Evolutionary conservation across 2,888 invertebrate species (phyloP).

Genomic region (Leuctra nigra): DNA sequence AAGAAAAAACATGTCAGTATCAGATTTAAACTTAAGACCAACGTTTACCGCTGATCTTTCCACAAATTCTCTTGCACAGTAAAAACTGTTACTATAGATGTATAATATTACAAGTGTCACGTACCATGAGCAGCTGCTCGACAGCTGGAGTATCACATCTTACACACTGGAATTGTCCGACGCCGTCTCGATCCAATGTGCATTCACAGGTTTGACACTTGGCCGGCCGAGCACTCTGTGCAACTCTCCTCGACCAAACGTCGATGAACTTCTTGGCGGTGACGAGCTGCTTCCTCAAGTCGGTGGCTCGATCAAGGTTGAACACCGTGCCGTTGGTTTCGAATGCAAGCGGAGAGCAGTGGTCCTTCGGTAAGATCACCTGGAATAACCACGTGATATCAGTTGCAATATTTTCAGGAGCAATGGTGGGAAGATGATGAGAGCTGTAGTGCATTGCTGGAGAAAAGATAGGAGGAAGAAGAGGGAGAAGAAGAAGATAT

Average conservation of each 20-base stretch:
- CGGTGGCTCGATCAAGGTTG: slow-evolving; percentile 34
- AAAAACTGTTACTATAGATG: no score
- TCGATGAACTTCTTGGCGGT: slow-evolving; percentile 37
- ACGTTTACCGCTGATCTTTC: neutral
- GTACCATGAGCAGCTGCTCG: slow-evolving; percentile 34
- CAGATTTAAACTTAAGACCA: no score
- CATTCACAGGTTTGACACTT: slow-evolving; percentile 43
- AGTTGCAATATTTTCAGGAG: no score
- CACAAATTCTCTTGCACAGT: neutral
- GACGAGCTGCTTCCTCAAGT: slow-evolving; percentile 28
- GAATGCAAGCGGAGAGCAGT: slow-evolving; percentile 39
- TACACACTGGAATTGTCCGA: slow-evolving; percentile 38
- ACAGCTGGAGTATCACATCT: slow-evolving; percentile 36
- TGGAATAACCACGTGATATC: no score
- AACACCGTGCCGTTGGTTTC: slow-evolving; percentile 40
- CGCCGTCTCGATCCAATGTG: slow-evolving; percentile 38
- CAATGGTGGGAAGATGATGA: no score
- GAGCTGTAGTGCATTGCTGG: no score
- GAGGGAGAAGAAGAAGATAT: no score
- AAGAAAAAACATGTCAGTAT: neutral
- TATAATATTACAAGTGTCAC: no score
- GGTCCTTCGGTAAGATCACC: slow-evolving; percentile 37
- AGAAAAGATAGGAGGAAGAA: no score
- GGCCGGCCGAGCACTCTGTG: slow-evolving; percentile 35
- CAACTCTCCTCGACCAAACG: slow-evolving; percentile 37